Evolutionary conservation across 2,113 vertebrate genomes (phyloP).

Genomic region (Microtus montanus): DNA sequence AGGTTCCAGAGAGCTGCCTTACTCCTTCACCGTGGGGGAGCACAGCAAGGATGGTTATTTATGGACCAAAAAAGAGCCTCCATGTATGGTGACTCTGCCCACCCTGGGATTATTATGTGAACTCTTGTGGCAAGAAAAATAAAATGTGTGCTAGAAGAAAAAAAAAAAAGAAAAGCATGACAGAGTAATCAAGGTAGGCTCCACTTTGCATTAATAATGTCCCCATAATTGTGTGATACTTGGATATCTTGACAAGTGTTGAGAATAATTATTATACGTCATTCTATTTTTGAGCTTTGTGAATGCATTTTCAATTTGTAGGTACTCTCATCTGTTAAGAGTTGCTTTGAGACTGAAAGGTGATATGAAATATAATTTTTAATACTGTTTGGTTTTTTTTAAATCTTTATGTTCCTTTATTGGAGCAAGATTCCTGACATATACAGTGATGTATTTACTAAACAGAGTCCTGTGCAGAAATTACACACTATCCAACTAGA

Average conservation of each 20-base stretch:
- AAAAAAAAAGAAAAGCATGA: no score
- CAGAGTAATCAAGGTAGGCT: background rate
- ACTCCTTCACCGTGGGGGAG: rapidly evolving
- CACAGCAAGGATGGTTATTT: background rate
- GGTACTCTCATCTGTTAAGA: background rate
- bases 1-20: background rate
- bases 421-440: conserved; percentile 79
- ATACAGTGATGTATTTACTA: conserved; percentile 78
- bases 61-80: no score
- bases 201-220: background rate
- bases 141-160: background rate
- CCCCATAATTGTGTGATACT: background rate
- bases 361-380: background rate
- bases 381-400: background rate
- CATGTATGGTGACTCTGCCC: background rate
- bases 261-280: background rate
- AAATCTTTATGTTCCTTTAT: conserved; percentile 81
- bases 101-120: background rate
- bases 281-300: background rate
- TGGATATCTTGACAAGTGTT: background rate
- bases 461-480: conserved; percentile 78
- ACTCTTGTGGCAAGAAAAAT: background rate
- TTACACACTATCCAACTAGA: conserved; percentile 76
- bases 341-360: background rate
- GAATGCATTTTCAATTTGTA: background rate